These are phyloP conservation scores for Drosophila picticornis DNA, from an alignment of 2,888 invertebrate species.

Conservation along the genomic window DNA sequence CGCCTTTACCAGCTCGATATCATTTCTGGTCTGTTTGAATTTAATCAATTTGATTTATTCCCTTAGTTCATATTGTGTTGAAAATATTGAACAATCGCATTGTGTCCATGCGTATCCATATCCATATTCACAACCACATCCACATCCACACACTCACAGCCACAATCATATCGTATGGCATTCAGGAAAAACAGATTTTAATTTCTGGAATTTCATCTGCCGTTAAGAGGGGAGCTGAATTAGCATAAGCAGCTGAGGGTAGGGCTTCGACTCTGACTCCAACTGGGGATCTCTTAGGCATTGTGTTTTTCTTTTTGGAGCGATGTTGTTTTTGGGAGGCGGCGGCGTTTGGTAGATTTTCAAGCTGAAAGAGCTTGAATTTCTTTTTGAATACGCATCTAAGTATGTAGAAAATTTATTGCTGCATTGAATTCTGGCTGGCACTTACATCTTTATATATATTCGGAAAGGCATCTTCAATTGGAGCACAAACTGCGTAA, in stretches of 20 bases:
- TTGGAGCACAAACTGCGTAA: slow-evolving; percentile 32
- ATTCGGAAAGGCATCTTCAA: slow-evolving; percentile 18
- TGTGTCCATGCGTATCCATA: slow-evolving; percentile 64
- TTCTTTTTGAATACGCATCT: slow-evolving; percentile 43
- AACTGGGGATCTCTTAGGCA: slow-evolving; percentile 37
- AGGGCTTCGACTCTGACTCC: slow-evolving; percentile 12
- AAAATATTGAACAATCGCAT: slow-evolving; percentile 72
- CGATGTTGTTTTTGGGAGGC: slow-evolving; percentile 13
- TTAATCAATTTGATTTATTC: slow-evolving; percentile 84
- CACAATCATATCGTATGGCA: slow-evolving; percentile 65
- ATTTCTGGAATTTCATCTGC: slow-evolving; percentile 42
- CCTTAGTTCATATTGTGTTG: slow-evolving; percentile 72
- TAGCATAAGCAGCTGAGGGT: slow-evolving; percentile 73
- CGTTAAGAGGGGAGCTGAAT: slow-evolving; percentile 51
- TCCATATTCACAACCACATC: slow-evolving; percentile 27
- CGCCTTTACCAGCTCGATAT: slow-evolving; percentile 41
- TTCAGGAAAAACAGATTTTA: slow-evolving; percentile 62
- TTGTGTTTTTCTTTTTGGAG: slow-evolving; percentile 41
- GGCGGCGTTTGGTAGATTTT: slow-evolving; percentile 30
- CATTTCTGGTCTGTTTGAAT: slow-evolving; percentile 70
- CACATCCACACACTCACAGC: slow-evolving; percentile 20
- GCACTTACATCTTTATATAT: background rate
- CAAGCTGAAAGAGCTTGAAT: slow-evolving; percentile 47
- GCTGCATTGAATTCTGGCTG: slow-evolving; percentile 8
- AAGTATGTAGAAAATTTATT: slow-evolving; percentile 44